Conservation (phyloP, 2,113 vertebrate genomes). For the Spea bombifrons region DNA sequence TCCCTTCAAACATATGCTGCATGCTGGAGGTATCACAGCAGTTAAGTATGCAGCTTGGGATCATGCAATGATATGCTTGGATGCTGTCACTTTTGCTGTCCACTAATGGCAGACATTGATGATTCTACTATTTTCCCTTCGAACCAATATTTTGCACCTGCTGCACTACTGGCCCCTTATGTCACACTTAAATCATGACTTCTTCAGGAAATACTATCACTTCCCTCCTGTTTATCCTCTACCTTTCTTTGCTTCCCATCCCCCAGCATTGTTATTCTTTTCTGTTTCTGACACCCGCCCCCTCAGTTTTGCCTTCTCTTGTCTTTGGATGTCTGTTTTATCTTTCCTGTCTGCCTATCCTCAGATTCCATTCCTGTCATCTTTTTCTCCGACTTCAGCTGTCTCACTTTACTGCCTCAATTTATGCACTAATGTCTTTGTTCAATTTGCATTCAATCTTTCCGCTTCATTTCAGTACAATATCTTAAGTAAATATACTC, state of each 20-base stretch:
- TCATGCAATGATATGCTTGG: no score
- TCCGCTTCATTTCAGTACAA: not conserved
- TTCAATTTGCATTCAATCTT: not conserved
- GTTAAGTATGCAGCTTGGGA: no score
- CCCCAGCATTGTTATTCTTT: slow-evolving; percentile 1
- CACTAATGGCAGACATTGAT: no score
- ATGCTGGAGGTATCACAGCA: no score
- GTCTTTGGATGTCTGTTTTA: slow-evolving; percentile 25
- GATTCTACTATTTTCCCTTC: no score
- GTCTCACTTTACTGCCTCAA: not conserved
- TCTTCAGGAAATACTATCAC: not conserved
- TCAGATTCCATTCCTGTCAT: slow-evolving; percentile 1
- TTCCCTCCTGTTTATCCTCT: not conserved
- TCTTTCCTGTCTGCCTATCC: slow-evolving; percentile 6
- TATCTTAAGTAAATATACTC: not conserved
- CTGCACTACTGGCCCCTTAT: not conserved
- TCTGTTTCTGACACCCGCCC: slow-evolving; percentile 33
- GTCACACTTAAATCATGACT: no score
- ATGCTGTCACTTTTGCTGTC: no score
- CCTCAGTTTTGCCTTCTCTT: slow-evolving; percentile 23
- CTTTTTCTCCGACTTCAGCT: not conserved
- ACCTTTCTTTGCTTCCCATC: not conserved
- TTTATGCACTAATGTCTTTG: not conserved
- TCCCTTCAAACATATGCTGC: no score
- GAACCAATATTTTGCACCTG: no score